A percentile compares a stretch with the other conserved stretches of the same genome.
Evolutionary conservation across 2,888 invertebrate genomes (phyloP).

Genomic region (Andrena chrysosceles): DNA sequence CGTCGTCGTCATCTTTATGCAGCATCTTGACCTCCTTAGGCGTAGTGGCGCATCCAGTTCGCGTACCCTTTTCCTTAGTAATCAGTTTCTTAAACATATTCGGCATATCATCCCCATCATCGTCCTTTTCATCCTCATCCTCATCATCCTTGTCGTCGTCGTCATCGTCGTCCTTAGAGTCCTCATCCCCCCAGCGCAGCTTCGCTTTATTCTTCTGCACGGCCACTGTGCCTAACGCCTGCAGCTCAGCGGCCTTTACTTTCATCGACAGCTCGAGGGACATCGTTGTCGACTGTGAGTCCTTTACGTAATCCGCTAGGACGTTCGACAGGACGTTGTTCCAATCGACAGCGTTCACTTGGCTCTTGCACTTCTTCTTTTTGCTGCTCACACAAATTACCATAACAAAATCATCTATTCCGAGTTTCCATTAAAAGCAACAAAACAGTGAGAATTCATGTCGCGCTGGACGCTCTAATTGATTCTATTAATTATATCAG

Average conservation of each 20-base stretch:
- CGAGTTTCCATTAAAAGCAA: not conserved
- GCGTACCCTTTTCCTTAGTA: constrained; percentile 69
- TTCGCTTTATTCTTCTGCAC: constrained; percentile 72
- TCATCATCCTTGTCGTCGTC: constrained; percentile 52
- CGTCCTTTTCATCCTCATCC: constrained; percentile 31
- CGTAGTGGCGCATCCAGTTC: constrained; percentile 75
- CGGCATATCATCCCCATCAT: constrained; percentile 64
- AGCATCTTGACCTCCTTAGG: constrained; percentile 71
- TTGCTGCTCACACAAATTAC: constrained; percentile 67
- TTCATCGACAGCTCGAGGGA: constrained; percentile 75
- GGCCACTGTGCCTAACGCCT: constrained; percentile 72
- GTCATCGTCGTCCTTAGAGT: constrained; percentile 32
- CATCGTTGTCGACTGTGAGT: constrained; percentile 63
- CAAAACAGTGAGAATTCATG: not conserved
- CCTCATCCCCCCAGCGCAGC: constrained; percentile 73
- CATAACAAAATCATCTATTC: not conserved
- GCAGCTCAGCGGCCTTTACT: constrained; percentile 62
- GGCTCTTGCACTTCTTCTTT: constrained; percentile 79
- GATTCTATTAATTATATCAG: not conserved
- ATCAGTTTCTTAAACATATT: constrained; percentile 71
- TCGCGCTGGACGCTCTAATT: too few species aligned
- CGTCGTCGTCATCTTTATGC: constrained; percentile 72
- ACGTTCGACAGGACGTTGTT: constrained; percentile 77
- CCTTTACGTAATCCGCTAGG: constrained; percentile 65
- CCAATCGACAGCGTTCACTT: constrained; percentile 78